These are phyloP conservation scores for Leptodactylus fallax DNA, from an alignment of 2,797 vertebrate genomes.

Conservation along the genomic window DNA sequence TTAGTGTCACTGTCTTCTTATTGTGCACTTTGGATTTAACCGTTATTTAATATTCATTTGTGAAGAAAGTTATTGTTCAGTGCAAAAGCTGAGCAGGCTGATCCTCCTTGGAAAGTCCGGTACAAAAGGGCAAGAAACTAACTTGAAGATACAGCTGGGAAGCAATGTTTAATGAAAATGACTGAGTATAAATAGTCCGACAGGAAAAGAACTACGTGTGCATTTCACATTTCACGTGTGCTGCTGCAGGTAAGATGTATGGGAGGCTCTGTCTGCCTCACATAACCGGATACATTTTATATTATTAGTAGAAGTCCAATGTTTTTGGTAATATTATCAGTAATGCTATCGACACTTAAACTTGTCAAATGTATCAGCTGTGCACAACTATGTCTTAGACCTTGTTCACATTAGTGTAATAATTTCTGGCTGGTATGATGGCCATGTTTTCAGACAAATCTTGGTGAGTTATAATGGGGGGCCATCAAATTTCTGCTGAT, in stretches of 20 bases:
- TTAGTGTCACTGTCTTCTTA: constrained; percentile 23
- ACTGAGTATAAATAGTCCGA: constrained; percentile 29
- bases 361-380: too few species aligned
- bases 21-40: neutral
- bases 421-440: too few species aligned
- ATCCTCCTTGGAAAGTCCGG: constrained; percentile 63
- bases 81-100: constrained; percentile 62
- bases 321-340: too few species aligned
- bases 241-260: neutral
- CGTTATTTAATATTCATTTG: neutral
- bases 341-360: too few species aligned
- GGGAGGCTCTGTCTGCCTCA: too few species aligned
- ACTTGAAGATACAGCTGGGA: neutral
- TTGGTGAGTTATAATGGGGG: too few species aligned
- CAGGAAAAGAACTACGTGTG: neutral
- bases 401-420: too few species aligned
- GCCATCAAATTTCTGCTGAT: too few species aligned
- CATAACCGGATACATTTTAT: too few species aligned
- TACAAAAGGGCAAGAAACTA: constrained; percentile 34
- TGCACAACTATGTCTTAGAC: too few species aligned
- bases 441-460: too few species aligned
- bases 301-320: too few species aligned
- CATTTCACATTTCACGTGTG: neutral
- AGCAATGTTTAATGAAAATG: constrained; percentile 69
- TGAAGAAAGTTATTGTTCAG: constrained; percentile 28